Conservation (phyloP, 2,797 vertebrate species). For the Ambastaia sidthimunki region DNA sequence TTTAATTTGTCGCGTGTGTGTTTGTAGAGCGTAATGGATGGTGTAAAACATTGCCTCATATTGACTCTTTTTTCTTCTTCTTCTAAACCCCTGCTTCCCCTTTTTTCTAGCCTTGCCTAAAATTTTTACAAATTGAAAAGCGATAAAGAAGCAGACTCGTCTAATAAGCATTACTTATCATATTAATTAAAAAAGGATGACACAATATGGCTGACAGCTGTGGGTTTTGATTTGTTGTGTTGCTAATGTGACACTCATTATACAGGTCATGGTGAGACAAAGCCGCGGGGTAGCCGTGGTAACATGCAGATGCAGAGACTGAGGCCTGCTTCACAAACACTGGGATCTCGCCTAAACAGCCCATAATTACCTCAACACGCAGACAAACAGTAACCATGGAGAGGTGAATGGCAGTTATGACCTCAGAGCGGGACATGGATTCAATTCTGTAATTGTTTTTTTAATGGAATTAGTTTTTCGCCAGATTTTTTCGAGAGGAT, state of each 20-base stretch:
- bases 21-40: constrained; percentile 66
- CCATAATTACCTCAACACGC: constrained; percentile 72
- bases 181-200: constrained; percentile 99
- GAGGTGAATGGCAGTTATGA: constrained; percentile 60
- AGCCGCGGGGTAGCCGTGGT: constrained; percentile 88
- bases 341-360: constrained; percentile 79
- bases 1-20: constrained; percentile 22
- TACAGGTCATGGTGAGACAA: constrained; percentile 99
- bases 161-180: constrained; percentile 99
- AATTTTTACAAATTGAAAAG: constrained; percentile 80
- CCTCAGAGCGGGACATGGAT: constrained; percentile 60
- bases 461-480: constrained; percentile 60
- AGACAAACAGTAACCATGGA: constrained; percentile 63
- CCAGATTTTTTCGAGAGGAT: constrained; percentile 49
- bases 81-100: constrained; percentile 57
- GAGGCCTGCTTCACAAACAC: constrained; percentile 79
- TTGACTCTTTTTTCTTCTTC: constrained; percentile 54
- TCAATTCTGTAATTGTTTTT: constrained; percentile 63
- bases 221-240: constrained; percentile 99
- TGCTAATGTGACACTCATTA: constrained; percentile 99
- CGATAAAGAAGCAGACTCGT: constrained; percentile 84
- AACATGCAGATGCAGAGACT: constrained; percentile 82
- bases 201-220: constrained; percentile 96
- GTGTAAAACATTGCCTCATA: constrained; percentile 61
- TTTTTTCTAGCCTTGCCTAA: constrained; percentile 70